Evolutionary conservation across 2,888 invertebrate genomes (phyloP), one percentile per base, ranked within the genome.

Genomic region (Parnassius apollo): DNA sequence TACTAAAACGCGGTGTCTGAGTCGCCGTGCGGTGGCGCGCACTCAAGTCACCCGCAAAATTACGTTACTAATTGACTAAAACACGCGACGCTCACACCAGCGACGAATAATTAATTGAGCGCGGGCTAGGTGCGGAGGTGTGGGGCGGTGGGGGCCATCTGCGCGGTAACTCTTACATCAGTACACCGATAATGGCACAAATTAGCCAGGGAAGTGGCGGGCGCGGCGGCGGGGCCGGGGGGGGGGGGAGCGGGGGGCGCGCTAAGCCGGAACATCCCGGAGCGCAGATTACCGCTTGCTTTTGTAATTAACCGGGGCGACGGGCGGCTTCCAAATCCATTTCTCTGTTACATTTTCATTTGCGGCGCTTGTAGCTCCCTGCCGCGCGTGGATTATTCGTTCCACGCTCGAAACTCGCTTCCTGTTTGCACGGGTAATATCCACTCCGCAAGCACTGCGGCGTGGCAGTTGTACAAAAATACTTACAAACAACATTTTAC

Each of bases 261-360:
- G 89, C 87, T 90, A 91, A 90, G 90, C 91, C 90, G 90, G 91
- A 90, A 91, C 91, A 91, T 91, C 91, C 91, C 91, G 84, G 88
- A 86, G 91, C 90, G 91, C 91, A 91, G 91, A 91, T 91, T 91
- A 91, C 91, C 91, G 91, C 91, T 91, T 91, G 91, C 91, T 91
- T 91, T 91, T 91, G 91, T 91, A 91, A 91, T 91, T 91, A 91
- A 91, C 91, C 90, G 90, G 87, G 88, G 91, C 91, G 89, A 89
- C 91, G 89, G 89, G 89, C 88, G 90, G 91, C 90, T 88, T 90
- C 91, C 90, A 88, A 91, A 91, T 91, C 91, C 91, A 91, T 91
- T 91, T 91, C 91, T 88, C 86, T 91, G 91, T 91, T 90, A 91
- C 91, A 91, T 91, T 91, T 91, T 91, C 91, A 91, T 91, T 91